phyloP scores from a whole-genome alignment of 2,797 vertebrate genomes.

The Propithecus deckenii region DNA sequence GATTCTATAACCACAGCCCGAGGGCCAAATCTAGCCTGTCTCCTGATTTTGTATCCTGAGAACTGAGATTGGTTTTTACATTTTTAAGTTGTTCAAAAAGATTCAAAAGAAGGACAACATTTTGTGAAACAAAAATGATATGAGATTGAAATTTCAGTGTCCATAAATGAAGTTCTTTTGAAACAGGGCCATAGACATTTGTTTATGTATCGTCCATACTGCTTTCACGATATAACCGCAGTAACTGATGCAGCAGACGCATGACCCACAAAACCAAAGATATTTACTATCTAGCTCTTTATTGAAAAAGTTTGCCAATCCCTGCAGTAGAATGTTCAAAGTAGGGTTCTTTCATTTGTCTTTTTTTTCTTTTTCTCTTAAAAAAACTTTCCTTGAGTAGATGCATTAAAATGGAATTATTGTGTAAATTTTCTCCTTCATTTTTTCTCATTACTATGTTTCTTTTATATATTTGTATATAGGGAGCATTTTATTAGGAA shows the following conservation, averaged over 20 bases:
- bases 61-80: background rate
- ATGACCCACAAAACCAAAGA: background rate
- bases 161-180: background rate
- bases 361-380: background rate
- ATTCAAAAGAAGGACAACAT: background rate
- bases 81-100: slow-evolving; percentile 7
- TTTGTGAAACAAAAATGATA: background rate
- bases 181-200: background rate
- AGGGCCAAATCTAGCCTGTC: background rate
- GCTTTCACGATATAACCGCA: background rate
- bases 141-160: background rate
- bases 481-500: background rate
- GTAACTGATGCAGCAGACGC: no score
- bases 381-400: background rate
- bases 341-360: background rate
- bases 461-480: background rate
- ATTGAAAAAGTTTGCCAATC: background rate
- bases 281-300: background rate
- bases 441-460: background rate
- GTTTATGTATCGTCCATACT: background rate
- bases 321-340: background rate
- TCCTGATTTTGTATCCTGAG: background rate
- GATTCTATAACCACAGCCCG: background rate
- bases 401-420: background rate
- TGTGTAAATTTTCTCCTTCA: background rate